phyloP scores from a whole-genome alignment of 1,140 invertebrate genomes.

The Bombus fervidus region DNA sequence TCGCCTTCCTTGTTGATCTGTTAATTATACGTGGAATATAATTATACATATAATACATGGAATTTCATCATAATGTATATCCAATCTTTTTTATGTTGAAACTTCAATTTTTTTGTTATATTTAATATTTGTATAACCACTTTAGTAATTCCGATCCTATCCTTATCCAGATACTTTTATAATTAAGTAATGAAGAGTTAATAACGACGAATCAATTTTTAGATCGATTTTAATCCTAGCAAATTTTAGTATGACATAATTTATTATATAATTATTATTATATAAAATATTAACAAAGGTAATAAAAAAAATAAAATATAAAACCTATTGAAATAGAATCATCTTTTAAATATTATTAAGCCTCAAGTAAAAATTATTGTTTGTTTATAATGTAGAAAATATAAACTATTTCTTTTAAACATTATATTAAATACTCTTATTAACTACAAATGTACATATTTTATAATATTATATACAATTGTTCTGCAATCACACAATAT shows the following conservation, averaged over 20 bases:
- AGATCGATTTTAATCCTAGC: background rate
- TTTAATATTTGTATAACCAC: too few species aligned
- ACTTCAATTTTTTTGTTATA: too few species aligned
- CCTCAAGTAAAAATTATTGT: background rate
- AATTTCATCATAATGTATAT: background rate
- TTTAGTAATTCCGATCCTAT: background rate
- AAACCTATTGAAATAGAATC: background rate
- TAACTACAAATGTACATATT: slow-evolving; percentile 4
- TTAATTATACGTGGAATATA: background rate
- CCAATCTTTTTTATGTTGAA: background rate
- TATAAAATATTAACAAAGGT: background rate
- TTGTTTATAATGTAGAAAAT: too few species aligned
- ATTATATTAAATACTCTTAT: background rate
- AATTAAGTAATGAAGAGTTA: background rate
- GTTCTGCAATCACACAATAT: background rate
- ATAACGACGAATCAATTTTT: background rate
- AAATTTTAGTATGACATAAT: background rate
- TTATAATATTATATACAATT: background rate
- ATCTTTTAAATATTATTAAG: background rate
- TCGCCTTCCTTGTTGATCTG: background rate
- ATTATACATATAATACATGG: background rate
- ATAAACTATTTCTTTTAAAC: background rate
- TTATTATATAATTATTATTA: background rate
- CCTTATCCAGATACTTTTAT: background rate
- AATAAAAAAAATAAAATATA: background rate